Conservation (phyloP, 2,888 invertebrate species). For the Acanthosepion pharaonis region DNA sequence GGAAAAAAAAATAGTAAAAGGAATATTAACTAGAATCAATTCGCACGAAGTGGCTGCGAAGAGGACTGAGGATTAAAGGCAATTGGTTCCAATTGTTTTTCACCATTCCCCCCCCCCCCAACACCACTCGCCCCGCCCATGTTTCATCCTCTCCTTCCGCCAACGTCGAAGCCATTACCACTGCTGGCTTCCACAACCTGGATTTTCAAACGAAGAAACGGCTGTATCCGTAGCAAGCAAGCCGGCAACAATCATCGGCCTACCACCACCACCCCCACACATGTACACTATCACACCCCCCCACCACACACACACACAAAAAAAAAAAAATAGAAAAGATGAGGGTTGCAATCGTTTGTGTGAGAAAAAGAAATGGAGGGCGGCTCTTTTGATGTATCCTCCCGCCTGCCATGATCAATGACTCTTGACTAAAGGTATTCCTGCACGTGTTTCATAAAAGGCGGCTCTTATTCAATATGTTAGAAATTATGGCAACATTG, state of each 20-base stretch:
- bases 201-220: neutral
- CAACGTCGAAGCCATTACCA: neutral
- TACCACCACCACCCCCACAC: neutral
- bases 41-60: neutral
- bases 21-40: neutral
- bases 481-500: neutral
- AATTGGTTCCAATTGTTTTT: neutral
- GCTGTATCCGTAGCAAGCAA: neutral
- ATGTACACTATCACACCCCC: neutral
- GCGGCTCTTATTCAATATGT: conserved; percentile 7
- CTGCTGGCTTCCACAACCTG: neutral
- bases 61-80: neutral
- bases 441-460: neutral
- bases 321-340: neutral
- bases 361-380: neutral
- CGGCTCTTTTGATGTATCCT: neutral
- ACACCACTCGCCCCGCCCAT: fast-evolving
- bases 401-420: neutral
- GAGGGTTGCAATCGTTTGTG: neutral
- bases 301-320: too few species aligned
- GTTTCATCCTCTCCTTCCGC: too few species aligned
- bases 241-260: neutral
- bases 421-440: neutral
- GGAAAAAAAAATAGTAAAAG: neutral
- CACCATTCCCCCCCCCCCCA: too few species aligned